Evolutionary conservation across 1,140 invertebrate genomes (phyloP), one percentile per base, ranked within the genome.

Genomic region (Drosophila chauvacae): DNA sequence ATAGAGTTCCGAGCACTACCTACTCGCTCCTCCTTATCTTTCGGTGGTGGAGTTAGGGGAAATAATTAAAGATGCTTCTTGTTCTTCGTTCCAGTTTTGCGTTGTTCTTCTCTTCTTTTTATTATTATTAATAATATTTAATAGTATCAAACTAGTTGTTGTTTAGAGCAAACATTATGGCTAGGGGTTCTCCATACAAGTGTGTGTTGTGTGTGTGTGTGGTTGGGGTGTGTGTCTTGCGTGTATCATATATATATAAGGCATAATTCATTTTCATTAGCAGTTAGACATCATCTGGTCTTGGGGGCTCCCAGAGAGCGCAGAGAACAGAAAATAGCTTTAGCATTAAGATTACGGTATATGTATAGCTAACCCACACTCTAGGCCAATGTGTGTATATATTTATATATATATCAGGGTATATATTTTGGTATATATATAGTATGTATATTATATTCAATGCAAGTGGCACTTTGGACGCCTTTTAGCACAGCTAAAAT

Each of bases 401-500:
- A 18, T 72, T 7, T 45, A 48, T 61, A 14, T 48, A 61, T 73
- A 73, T 62, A 33, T 74, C 39, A 16, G 33, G 35, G 47, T 71
- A 71, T 71, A 62, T 72, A 64, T 76, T 16, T 23, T 39, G 44
- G 63, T 30, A 73, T 73, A 53, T 73, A 53, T 77, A 62, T 42
- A 51, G 26, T 53, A 9, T 35, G 30, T 39, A 42, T 57, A 26
- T 58, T 62, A 62, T 73, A 86, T 80, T 77, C 65, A 83, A 66
- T 85, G 81, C 71, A 62, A 73, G 77, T 85, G 81, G 81, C 81
- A 87, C 84, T 81, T 60, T 42, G 26, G 37, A 30, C 41, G 68
- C 48, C 60, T 60, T 79, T 85, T 88, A 88, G 84, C 84, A 88
- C 84, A 88, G 84, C 84, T 88, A 88, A 87, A 65, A 41, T 57